A percentile compares a stretch with the other conserved stretches of the same genome.
phyloP scores from a whole-genome alignment of 2,113 vertebrate species.

The Anoura caudifer region DNA sequence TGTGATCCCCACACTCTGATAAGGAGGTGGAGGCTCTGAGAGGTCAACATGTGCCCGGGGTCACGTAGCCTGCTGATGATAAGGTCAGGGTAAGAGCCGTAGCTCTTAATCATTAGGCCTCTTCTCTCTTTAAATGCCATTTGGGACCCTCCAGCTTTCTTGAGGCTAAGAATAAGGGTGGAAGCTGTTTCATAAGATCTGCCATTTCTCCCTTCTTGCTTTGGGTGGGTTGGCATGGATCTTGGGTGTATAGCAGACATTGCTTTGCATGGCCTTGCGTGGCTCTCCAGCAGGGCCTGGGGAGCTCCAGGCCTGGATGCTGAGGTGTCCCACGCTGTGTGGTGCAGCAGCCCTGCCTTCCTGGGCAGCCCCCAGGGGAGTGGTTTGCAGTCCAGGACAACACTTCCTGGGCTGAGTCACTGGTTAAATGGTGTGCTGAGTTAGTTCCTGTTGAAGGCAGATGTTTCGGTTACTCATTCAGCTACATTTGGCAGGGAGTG shows the following conservation, averaged over 20 bases:
- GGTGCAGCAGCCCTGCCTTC: background rate
- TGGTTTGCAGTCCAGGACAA: background rate
- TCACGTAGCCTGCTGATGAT: background rate
- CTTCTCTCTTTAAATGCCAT: background rate
- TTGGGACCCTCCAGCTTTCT: background rate
- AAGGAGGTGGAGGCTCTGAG: background rate
- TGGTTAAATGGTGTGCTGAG: background rate
- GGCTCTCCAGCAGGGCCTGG: background rate
- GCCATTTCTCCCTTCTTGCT: background rate
- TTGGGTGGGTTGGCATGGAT: background rate
- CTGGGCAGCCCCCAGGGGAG: background rate
- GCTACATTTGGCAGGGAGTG: background rate
- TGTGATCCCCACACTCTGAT: background rate
- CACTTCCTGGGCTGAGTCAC: slow-evolving; percentile 23
- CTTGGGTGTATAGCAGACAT: background rate
- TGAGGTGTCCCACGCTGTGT: rapidly evolving
- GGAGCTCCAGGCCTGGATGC: background rate
- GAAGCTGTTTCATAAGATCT: background rate
- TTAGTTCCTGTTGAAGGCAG: slow-evolving; percentile 13
- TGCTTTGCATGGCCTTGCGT: background rate
- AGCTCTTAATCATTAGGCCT: background rate
- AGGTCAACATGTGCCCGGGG: rapidly evolving
- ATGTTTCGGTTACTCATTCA: slow-evolving; percentile 16
- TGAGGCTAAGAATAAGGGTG: background rate
- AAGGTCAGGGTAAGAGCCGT: too few relatives aligned